Evolutionary conservation across 2,888 invertebrate species (phyloP), one percentile per base, ranked within the genome.

Genomic region (Patella caerulea): DNA sequence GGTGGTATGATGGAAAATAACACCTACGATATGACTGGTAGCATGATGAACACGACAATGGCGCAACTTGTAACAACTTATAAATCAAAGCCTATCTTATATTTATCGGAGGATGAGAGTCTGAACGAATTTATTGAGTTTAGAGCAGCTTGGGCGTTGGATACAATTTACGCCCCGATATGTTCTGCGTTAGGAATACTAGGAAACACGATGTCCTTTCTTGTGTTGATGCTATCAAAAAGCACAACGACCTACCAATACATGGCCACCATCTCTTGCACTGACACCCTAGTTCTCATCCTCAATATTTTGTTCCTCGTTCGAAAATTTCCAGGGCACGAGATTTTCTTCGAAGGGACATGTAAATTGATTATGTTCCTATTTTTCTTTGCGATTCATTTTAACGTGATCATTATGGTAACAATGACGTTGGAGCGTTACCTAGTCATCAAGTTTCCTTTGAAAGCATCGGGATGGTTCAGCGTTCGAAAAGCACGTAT

Each of bases 371-470:
- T 81, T 0, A 76, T 71, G 53, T 81, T 81, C 54, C 53, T 78
- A 11, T 73, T 78, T 52, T 78, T 75, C 56, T 81, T 78, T 54
- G 76, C 78, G 29, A 76, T 78, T 54, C 81, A 81, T 74, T 73
- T 75, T 52, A 74, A 74, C 71, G 81, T 81, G 11, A n/a, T 71
- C 12, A 52, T 78, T 3, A 75, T 81, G 76, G 70, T 76, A 15
- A 73, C 75, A 7, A 79, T 81, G 78, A 81, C 81, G 0, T 24
- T 74, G 4, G 81, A 81, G 75, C 77, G 79, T 14, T 81, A 77
- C 71, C 52, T 79, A n/a, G 78, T 77, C 55, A 74, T 81, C 69
- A 65, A 54, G 34, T 78, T 74, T 45, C 81, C 81, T 4, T 71
- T 79, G 3, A n/a, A 76, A 56, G 77, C 78, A 0, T 19, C 69